Conservation (phyloP, 2,888 invertebrate genomes). For the Creontiades dilutus region DNA sequence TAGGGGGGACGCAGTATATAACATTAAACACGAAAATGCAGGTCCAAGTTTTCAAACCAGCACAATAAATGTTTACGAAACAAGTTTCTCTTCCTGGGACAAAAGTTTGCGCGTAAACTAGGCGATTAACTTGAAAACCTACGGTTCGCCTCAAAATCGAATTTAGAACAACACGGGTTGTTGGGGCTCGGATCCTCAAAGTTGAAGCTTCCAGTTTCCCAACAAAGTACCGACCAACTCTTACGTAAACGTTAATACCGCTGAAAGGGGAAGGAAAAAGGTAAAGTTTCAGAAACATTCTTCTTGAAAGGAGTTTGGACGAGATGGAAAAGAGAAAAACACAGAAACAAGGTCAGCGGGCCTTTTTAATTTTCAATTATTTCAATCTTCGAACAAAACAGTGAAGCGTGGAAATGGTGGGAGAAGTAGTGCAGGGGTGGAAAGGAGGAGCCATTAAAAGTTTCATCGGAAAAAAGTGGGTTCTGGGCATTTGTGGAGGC, state of each 20-base stretch:
- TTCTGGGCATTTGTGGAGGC: not conserved
- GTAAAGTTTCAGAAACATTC: not conserved
- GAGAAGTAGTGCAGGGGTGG: not conserved
- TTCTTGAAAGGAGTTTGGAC: not conserved
- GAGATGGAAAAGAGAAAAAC: not conserved
- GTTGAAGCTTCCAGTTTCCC: not conserved
- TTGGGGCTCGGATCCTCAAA: not conserved
- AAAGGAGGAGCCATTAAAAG: not conserved
- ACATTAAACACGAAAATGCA: too few relatives aligned
- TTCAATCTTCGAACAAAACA: constrained; percentile 20
- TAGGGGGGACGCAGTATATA: too few relatives aligned
- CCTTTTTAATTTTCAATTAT: constrained; percentile 25
- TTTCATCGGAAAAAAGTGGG: not conserved
- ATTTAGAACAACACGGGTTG: not conserved
- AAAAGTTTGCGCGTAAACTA: not conserved
- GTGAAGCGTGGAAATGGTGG: not conserved
- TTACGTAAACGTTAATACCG: constrained; percentile 9
- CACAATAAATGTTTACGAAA: too few relatives aligned
- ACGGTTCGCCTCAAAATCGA: not conserved
- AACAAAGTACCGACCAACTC: not conserved
- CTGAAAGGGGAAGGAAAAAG: not conserved
- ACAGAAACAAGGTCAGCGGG: not conserved
- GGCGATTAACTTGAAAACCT: not conserved
- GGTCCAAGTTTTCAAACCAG: too few relatives aligned
- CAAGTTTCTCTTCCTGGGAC: too few relatives aligned